Evolutionary conservation across 2,888 invertebrate species (phyloP).

Genomic region (Hirtodrosophila duncani): DNA sequence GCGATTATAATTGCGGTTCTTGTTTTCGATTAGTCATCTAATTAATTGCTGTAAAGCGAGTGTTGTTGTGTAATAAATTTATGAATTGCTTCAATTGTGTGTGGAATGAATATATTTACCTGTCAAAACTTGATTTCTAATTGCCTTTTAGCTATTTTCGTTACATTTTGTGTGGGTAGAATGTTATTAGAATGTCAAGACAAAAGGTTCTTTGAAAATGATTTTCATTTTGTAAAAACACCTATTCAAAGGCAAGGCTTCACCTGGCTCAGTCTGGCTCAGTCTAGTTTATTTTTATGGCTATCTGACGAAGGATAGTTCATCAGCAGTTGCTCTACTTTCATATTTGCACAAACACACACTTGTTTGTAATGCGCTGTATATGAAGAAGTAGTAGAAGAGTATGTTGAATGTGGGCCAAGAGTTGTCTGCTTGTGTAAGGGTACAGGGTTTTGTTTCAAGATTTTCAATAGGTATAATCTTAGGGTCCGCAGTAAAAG

Average conservation of each 20-base stretch:
- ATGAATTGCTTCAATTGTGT: constrained; percentile 24
- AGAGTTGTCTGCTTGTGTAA: too few species aligned
- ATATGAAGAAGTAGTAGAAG: too few species aligned
- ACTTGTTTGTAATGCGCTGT: constrained; percentile 15
- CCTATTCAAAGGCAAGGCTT: not conserved
- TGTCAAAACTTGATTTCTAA: constrained; percentile 1
- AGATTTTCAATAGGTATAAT: too few species aligned
- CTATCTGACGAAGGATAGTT: constrained; percentile 37
- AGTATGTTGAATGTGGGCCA: too few species aligned
- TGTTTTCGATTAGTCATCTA: constrained; percentile 6
- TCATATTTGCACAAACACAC: constrained; percentile 13
- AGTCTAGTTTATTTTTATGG: not conserved
- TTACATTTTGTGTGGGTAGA: too few species aligned
- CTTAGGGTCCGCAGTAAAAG: too few species aligned
- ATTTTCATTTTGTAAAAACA: not conserved
- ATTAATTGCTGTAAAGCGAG: constrained; percentile 14
- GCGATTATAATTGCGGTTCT: constrained; percentile 46
- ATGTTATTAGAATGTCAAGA: too few species aligned
- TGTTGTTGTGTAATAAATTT: constrained; percentile 5
- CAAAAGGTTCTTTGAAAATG: too few species aligned
- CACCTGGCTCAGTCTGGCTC: too few species aligned
- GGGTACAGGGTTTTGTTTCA: too few species aligned
- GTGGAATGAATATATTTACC: constrained; percentile 15
- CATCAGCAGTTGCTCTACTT: constrained; percentile 46
- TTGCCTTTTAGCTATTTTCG: too few species aligned